Conservation (phyloP, 2,113 vertebrate species). For the Garra rufa region DNA sequence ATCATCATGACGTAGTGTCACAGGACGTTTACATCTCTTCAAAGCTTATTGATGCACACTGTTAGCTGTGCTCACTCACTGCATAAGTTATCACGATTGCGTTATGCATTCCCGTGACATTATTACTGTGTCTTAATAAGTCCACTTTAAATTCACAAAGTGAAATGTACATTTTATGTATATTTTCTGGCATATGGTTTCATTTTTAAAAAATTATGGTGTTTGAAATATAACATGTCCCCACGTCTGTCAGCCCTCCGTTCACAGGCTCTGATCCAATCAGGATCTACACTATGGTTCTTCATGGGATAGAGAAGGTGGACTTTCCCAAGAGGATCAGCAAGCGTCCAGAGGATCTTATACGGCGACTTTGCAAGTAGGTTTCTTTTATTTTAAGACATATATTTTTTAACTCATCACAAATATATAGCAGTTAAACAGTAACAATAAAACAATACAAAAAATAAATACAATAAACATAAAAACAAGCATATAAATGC, state of each 20-base stretch:
- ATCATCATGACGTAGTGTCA: conserved; percentile 11
- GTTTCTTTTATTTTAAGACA: not conserved
- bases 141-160: not conserved
- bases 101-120: not conserved
- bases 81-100: not conserved
- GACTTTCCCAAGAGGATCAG: conserved; percentile 77
- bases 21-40: conserved; percentile 1
- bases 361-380: conserved; percentile 79
- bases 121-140: not conserved
- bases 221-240: conserved; percentile 18
- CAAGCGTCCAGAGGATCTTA: conserved; percentile 77
- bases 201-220: not conserved
- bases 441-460: not conserved
- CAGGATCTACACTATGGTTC: conserved; percentile 79
- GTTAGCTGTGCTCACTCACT: not conserved
- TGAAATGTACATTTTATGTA: not conserved
- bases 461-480: not conserved
- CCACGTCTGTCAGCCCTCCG: conserved; percentile 68
- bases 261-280: conserved; percentile 78
- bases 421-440: not conserved
- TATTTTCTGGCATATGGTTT: not conserved
- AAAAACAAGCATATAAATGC: not conserved
- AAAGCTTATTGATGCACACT: not conserved
- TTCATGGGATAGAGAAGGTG: conserved; percentile 79
- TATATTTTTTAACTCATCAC: not conserved